Evolutionary conservation across 2,797 vertebrate species (phyloP).

Genomic region (Falco naumanni): DNA sequence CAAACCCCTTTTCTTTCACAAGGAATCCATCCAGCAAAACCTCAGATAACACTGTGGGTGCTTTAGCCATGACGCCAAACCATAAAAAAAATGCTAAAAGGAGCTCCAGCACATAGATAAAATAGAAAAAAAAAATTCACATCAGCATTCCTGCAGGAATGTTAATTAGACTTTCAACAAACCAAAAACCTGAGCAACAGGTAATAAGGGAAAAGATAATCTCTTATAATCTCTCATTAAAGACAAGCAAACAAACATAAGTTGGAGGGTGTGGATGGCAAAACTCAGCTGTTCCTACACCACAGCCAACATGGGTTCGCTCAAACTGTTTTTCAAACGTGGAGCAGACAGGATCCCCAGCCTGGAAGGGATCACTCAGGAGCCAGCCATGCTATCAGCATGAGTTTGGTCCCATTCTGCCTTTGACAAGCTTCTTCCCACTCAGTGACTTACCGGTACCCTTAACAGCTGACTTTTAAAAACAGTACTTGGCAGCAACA

Average conservation of each 20-base stretch:
- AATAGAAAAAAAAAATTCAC: not conserved
- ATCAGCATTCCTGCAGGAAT: constrained; percentile 1
- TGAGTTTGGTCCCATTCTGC: not conserved
- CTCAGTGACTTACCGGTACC: not conserved
- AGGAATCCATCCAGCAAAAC: not conserved
- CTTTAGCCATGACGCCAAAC: not conserved
- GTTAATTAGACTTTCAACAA: constrained; percentile 36
- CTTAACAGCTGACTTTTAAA: not conserved
- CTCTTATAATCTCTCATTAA: constrained; percentile 6
- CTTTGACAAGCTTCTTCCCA: not conserved
- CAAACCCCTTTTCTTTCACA: not conserved
- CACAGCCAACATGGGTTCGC: not conserved
- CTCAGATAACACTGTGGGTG: not conserved
- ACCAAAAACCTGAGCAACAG: constrained; percentile 52
- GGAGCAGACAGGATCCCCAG: not conserved
- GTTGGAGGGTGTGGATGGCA: not conserved
- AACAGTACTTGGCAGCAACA: not conserved
- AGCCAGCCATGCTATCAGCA: not conserved
- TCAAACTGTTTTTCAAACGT: fast-evolving
- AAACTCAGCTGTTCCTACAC: not conserved
- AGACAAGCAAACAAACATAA: not conserved
- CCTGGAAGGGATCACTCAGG: not conserved
- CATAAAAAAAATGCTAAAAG: not conserved
- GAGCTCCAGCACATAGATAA: not conserved
- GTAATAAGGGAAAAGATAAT: constrained; percentile 46